Base-by-base conservation (phyloP, 2,113 vertebrate species). In the Alethe diademata region DNA sequence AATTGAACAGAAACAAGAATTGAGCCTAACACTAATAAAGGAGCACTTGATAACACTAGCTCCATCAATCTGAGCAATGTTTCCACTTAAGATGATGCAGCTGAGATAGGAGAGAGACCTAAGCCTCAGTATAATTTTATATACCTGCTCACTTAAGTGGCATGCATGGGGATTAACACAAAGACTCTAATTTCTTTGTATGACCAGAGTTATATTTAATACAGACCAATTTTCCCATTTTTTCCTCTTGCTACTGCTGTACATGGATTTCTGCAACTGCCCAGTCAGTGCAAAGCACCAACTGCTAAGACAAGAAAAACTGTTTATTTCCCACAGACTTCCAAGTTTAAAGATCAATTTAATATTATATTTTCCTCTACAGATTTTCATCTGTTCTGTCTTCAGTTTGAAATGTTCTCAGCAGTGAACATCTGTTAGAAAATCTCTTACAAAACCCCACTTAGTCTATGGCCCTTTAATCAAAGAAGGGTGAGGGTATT, bases 401-500 rank as follows among this genome's bases (percentile, higher is more conserved):
- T 95, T 90, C 84, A 73, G 95, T 90, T 92, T 87, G 92, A 96
- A 91, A 72, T 54, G 87, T 92, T 97, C 96, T 94, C 95, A 95
- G 86, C 71, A 15, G 80, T 38, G 91, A 97, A 95, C 95, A 97
- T 97, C 95, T 96, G 95, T 91, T 89, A 72, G 80, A 95, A 95
- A 96, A 97, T 95, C 94, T 93, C 94, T 88, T 95, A 94, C 95
- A 95, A 97, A 97, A 95, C 93, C 93, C 96, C 95, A 95, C 94
- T 97, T 97, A 96, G 94, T 95, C 90, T 93, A 95, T 76, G 90
- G 92, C 85, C 88, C 95, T 96, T 92, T 95, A 97, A 96, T 96
- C 95, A 97, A 95, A 97, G 95, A 95, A 96, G 94, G 95, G 96
- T 96, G 95, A 95, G 89, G 92, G 95, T 95, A 96, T 96, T 92